phyloP scores from a whole-genome alignment of 2,888 invertebrate genomes.

The Strigamia maritima region DNA sequence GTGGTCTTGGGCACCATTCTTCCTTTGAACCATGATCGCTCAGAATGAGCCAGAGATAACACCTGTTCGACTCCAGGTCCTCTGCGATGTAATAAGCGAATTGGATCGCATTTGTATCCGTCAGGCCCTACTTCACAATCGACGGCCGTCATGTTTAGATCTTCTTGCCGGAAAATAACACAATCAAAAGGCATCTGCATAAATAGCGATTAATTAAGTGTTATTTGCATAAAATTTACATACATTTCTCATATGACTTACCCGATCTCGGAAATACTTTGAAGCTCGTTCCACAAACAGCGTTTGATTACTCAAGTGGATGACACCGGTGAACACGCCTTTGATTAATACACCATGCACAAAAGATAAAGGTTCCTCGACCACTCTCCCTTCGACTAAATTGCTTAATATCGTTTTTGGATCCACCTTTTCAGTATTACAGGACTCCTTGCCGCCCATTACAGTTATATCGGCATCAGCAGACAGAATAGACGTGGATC shows the following conservation, averaged over 20 bases:
- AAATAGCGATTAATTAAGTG: no score
- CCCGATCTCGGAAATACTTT: conserved; percentile 18
- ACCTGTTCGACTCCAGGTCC: neutral
- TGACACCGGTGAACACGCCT: conserved; percentile 24
- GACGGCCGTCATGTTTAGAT: conserved; percentile 29
- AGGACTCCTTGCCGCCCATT: neutral
- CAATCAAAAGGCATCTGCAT: conserved; percentile 26
- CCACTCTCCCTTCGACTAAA: conserved; percentile 36
- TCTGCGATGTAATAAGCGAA: neutral
- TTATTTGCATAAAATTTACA: no score
- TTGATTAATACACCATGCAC: conserved; percentile 31
- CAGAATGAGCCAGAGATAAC: neutral
- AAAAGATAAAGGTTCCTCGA: neutral
- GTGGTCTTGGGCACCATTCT: neutral
- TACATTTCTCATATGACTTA: no score
- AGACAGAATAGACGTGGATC: neutral
- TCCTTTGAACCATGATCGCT: neutral
- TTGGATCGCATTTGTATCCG: neutral
- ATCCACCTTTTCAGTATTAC: neutral
- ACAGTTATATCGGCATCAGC: neutral
- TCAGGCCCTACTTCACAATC: conserved; percentile 8
- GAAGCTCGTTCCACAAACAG: conserved; percentile 36
- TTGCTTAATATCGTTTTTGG: neutral
- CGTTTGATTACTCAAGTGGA: conserved; percentile 11
- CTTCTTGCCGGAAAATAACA: conserved; percentile 16